Percentiles rank a stretch among this genome's conserved stretches.
phyloP scores from a whole-genome alignment of 2,888 invertebrate species.

The Hypena proboscidalis region DNA sequence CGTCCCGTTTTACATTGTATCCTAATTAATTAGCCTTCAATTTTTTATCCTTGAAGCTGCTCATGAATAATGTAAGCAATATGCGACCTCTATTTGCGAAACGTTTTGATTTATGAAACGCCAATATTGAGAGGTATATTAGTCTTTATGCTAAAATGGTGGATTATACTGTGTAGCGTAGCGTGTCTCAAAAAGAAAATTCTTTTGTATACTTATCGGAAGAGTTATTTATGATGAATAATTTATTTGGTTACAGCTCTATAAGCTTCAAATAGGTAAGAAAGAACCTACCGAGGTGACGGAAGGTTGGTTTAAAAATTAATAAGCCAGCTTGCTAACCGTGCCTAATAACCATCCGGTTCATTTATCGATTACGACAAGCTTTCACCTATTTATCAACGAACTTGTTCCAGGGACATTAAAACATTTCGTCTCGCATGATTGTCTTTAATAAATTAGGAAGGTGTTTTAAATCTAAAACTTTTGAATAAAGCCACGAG shows the following conservation, averaged over 20 bases:
- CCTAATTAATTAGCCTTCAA: constrained; percentile 45
- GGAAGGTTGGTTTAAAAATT: constrained; percentile 29
- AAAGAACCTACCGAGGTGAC: constrained; percentile 4
- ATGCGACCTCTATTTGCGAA: constrained; percentile 23
- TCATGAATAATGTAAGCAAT: constrained; percentile 36
- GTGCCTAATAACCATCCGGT: constrained; percentile 17
- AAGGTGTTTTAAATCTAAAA: no score
- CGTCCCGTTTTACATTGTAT: constrained; percentile 42
- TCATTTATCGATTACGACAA: constrained; percentile 29
- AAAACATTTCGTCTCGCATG: constrained; percentile 10
- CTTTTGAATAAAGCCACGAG: no score
- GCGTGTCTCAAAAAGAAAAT: not conserved
- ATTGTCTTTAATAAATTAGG: not conserved
- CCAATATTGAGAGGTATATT: constrained; percentile 3
- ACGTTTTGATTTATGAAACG: constrained; percentile 25
- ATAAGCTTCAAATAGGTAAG: constrained; percentile 1
- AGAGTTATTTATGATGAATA: constrained; percentile 1
- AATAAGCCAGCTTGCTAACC: constrained; percentile 18
- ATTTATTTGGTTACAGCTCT: not conserved
- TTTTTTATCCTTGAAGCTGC: constrained; percentile 26
- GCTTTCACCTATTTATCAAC: constrained; percentile 28
- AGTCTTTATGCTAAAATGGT: constrained; percentile 9
- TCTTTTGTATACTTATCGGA: not conserved
- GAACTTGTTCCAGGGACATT: constrained; percentile 4
- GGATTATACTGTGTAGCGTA: not conserved